Conservation (phyloP, 1,140 invertebrate genomes). For the Drosophila simulans region DNA sequence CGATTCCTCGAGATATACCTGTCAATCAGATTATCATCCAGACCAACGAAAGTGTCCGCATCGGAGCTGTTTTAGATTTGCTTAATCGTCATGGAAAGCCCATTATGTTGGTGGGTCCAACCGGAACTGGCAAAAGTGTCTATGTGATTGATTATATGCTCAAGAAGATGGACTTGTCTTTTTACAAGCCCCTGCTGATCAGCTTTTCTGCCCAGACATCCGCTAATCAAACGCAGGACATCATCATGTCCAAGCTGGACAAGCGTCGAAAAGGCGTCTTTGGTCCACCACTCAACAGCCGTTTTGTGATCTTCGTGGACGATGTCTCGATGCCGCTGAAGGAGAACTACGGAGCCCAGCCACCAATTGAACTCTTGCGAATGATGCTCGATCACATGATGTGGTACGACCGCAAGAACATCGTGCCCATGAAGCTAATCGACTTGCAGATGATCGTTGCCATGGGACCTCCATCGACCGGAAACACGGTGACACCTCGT, state of each 20-base stretch:
- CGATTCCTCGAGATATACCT: constrained; percentile 94
- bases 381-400: constrained; percentile 96
- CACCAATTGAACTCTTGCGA: constrained; percentile 95
- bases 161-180: constrained; percentile 91
- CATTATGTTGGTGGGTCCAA: constrained; percentile 94
- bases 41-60: constrained; percentile 94
- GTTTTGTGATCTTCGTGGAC: constrained; percentile 96
- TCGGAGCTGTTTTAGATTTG: constrained; percentile 90
- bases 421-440: constrained; percentile 92
- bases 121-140: constrained; percentile 96
- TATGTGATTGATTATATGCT: constrained; percentile 94
- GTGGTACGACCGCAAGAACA: constrained; percentile 97
- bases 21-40: constrained; percentile 98
- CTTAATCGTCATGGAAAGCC: constrained; percentile 92
- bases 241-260: constrained; percentile 97
- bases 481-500: constrained; percentile 92
- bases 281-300: constrained; percentile 95
- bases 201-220: constrained; percentile 98
- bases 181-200: constrained; percentile 94
- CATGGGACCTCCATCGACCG: constrained; percentile 93
- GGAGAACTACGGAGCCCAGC: constrained; percentile 95
- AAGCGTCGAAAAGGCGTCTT: constrained; percentile 97
- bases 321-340: constrained; percentile 96
- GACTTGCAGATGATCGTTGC: constrained; percentile 95
- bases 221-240: constrained; percentile 96